Evolutionary conservation across 2,113 vertebrate species (phyloP).

Genomic region (Datnioides undecimradiatus): DNA sequence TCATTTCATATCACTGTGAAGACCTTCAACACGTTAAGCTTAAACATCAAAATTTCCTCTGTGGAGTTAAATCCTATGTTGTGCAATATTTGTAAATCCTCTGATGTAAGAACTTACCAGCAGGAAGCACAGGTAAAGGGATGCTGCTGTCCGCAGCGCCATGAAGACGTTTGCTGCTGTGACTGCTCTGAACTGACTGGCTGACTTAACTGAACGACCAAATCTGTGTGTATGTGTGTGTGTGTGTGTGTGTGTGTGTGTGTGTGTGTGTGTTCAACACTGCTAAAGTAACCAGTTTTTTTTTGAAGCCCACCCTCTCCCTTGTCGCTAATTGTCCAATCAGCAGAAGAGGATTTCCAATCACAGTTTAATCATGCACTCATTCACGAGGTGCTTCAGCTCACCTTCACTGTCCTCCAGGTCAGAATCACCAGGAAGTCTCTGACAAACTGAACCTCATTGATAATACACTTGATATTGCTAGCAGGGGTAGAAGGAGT

Average conservation of each 20-base stretch:
- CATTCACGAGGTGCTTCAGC: conserved; percentile 47
- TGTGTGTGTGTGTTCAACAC: conserved; percentile 14
- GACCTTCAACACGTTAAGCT: not conserved
- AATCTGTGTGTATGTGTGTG: conserved; percentile 23
- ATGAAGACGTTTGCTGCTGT: conserved; percentile 58
- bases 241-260: conserved; percentile 29
- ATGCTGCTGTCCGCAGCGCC: conserved; percentile 62
- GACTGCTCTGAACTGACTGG: conserved; percentile 29
- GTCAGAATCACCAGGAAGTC: conserved; percentile 5
- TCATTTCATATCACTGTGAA: not conserved
- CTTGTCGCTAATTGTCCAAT: conserved; percentile 74
- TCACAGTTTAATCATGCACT: conserved; percentile 51
- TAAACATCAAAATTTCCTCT: not conserved
- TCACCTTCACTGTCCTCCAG: conserved; percentile 54
- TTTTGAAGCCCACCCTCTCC: not conserved
- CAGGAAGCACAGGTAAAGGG: conserved; percentile 61
- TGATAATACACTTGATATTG: too few relatives aligned
- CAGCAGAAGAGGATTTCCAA: conserved; percentile 75
- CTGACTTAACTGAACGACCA: conserved; percentile 7
- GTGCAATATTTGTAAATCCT: not conserved
- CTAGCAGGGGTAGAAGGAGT: too few relatives aligned
- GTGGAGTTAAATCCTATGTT: not conserved
- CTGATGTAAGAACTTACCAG: conserved; percentile 70
- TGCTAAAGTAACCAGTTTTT: not conserved
- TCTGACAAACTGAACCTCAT: not conserved